A percentile compares a stretch with the other conserved stretches of the same genome.
Conservation (phyloP, 2,113 vertebrate species). For the Sclerurus mexicanus region DNA sequence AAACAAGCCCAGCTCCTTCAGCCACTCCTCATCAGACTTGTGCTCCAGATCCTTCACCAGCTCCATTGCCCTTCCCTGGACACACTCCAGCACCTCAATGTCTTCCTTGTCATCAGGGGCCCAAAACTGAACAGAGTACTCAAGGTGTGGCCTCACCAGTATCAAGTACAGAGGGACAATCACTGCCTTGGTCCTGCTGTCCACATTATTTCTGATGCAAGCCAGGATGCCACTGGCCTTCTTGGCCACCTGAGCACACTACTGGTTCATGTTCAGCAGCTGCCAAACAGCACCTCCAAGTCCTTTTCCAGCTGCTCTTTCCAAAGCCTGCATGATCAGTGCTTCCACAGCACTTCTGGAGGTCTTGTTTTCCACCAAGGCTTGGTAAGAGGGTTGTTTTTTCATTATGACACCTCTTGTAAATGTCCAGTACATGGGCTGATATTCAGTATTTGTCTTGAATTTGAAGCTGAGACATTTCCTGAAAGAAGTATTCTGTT, state of each 20-base stretch:
- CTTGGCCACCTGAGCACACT: not conserved
- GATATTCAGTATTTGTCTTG: not conserved
- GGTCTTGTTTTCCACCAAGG: not conserved
- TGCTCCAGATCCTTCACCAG: not conserved
- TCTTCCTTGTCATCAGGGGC: not conserved
- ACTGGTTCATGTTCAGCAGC: not conserved
- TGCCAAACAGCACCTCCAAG: not conserved
- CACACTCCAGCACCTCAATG: not conserved
- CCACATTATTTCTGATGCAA: not conserved
- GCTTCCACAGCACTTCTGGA: not conserved
- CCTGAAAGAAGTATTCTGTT: not conserved
- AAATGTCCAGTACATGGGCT: not conserved
- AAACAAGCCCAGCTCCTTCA: not conserved
- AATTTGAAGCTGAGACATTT: not conserved
- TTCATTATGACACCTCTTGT: not conserved
- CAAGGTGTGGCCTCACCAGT: not conserved
- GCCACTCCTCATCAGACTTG: not conserved
- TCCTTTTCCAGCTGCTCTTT: not conserved
- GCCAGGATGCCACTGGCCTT: not conserved
- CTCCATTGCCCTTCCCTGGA: not conserved
- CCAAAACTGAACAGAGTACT: too few relatives aligned
- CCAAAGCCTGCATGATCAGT: not conserved
- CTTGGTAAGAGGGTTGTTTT: not conserved
- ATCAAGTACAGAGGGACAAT: rapidly evolving
- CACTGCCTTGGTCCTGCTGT: not conserved